Percentiles rank a stretch among this genome's conserved stretches.
Conservation (phyloP, 2,888 invertebrate species). For the Aleiodes leptofemur region DNA sequence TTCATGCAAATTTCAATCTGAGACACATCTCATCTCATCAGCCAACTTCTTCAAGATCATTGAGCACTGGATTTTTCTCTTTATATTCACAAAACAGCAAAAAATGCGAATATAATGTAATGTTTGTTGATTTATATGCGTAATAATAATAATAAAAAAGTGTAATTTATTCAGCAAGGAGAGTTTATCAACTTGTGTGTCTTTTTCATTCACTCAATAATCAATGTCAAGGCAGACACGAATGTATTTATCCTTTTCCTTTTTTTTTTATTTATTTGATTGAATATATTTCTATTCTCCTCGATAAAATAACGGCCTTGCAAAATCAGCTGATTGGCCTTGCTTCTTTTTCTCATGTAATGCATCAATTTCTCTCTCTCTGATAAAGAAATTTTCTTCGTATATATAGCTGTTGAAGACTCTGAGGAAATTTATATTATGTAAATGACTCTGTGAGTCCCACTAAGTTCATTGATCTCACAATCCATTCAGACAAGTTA, state of each 20-base stretch:
- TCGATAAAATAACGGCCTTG: too few species aligned
- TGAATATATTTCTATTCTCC: too few species aligned
- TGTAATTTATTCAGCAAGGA: constrained; percentile 25
- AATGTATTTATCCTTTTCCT: not conserved
- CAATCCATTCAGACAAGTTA: constrained; percentile 25
- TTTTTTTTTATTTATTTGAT: not conserved
- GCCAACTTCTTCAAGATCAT: not conserved
- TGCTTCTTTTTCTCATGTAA: too few species aligned
- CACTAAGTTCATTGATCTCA: constrained; percentile 32
- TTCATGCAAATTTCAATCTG: not conserved
- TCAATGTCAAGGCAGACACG: constrained; percentile 25
- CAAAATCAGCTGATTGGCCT: too few species aligned
- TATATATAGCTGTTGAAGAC: too few species aligned
- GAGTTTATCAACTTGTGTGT: not conserved
- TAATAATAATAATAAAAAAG: not conserved
- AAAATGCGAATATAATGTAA: constrained; percentile 1
- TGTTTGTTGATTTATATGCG: constrained; percentile 33
- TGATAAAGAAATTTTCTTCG: too few species aligned
- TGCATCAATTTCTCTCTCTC: too few species aligned
- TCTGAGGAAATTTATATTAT: too few species aligned
- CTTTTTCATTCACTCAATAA: constrained; percentile 14
- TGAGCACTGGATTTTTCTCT: not conserved
- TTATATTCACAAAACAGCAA: constrained; percentile 10
- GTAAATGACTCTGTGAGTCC: too few species aligned
- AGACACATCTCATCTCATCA: not conserved